Percentiles rank a stretch among this genome's conserved stretches.
Evolutionary conservation across 2,113 vertebrate species (phyloP).

Genomic region (Nannobrachium achirus): DNA sequence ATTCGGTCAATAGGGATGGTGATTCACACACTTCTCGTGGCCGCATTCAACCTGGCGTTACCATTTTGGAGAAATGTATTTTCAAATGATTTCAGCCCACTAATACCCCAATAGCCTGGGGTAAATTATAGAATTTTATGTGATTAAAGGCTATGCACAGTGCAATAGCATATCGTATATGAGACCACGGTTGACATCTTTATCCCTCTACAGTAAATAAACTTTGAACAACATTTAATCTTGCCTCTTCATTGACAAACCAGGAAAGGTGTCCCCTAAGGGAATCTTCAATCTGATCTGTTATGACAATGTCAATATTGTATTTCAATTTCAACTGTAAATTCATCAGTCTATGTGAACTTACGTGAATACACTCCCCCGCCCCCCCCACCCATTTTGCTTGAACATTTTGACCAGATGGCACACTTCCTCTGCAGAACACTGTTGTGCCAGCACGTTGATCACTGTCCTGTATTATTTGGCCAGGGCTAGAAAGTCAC

Average conservation of each 20-base stretch:
- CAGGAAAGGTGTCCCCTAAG: constrained; percentile 10
- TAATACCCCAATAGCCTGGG: constrained; percentile 53
- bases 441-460: constrained; percentile 26
- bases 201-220: constrained; percentile 22
- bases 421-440: not conserved
- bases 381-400: constrained; percentile 15
- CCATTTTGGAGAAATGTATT: too few relatives aligned
- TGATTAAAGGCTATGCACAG: constrained; percentile 44
- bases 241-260: not conserved
- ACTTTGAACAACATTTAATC: constrained; percentile 19
- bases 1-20: too few relatives aligned
- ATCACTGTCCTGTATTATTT: constrained; percentile 38
- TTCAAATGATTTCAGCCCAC: too few relatives aligned
- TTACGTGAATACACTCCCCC: constrained; percentile 6
- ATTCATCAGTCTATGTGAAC: constrained; percentile 24
- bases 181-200: constrained; percentile 55
- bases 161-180: constrained; percentile 47
- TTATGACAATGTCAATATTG: constrained; percentile 15
- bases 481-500: constrained; percentile 13
- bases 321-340: constrained; percentile 5
- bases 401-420: constrained; percentile 18
- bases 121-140: constrained; percentile 66
- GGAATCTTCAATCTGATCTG: constrained; percentile 10
- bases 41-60: too few relatives aligned
- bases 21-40: too few relatives aligned